phyloP scores from a whole-genome alignment of 2,797 vertebrate species.

The Cirrhinus mrigala region DNA sequence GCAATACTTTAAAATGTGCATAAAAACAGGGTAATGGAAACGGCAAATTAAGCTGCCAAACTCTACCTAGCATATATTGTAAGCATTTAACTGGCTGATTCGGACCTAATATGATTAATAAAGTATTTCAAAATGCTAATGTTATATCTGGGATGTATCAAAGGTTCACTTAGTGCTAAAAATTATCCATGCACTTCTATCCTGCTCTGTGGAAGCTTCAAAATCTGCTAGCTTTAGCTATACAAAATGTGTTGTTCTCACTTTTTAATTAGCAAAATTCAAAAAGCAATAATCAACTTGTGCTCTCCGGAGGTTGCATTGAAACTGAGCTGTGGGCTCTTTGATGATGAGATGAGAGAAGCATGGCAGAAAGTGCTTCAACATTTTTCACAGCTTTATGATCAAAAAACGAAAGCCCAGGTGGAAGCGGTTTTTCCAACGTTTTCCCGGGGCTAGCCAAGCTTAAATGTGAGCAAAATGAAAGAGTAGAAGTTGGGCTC shows the following conservation, averaged over 20 bases:
- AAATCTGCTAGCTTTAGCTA: constrained; percentile 11
- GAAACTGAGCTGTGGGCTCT: constrained; percentile 37
- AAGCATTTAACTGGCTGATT: background rate
- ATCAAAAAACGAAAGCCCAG: constrained; percentile 36
- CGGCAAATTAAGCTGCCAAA: background rate
- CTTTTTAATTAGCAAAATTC: constrained; percentile 50
- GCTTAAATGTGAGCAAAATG: constrained; percentile 25
- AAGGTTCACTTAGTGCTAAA: background rate
- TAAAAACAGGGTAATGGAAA: too few relatives aligned
- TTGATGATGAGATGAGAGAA: constrained; percentile 54
- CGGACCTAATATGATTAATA: background rate
- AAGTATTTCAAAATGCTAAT: background rate
- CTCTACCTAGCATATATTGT: background rate
- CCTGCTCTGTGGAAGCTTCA: constrained; percentile 8
- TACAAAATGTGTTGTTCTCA: constrained; percentile 20
- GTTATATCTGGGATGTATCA: background rate
- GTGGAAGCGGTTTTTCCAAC: constrained; percentile 23
- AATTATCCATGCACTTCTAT: background rate
- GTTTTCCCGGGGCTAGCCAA: constrained; percentile 19
- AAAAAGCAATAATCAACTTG: constrained; percentile 52
- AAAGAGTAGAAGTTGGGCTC: background rate
- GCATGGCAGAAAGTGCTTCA: constrained; percentile 35
- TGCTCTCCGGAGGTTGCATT: constrained; percentile 41
- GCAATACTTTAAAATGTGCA: too few relatives aligned
- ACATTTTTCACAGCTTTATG: constrained; percentile 55